Base-by-base conservation (phyloP, 2,888 invertebrate species). In the Drepanosiphum platanoidis region DNA sequence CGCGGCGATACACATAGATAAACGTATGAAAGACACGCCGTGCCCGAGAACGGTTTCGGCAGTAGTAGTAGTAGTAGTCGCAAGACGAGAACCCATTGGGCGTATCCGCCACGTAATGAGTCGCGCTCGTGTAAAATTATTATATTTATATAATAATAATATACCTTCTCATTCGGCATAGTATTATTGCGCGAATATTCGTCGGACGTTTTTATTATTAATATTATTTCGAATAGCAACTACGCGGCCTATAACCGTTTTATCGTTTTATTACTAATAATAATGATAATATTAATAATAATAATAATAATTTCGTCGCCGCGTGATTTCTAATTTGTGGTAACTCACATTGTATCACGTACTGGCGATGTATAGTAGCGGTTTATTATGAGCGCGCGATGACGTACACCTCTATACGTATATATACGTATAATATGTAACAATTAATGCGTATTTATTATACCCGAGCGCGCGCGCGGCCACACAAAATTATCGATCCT, bases 301-400 rank as follows among this genome's bases (percentile, higher is more conserved):
- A 34, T 13, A 39, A 36, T 61, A 46, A 52, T 30, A 61, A 27
- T 39, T n/a, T n/a, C n/a, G 22, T 11, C 64, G 42, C 27, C 42
- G 30, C 27, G 5, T 22, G 42, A 22, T 58, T 22, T 46, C 79
- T n/a, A n/a, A 79, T 46, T 79, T 34, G 32, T 27, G n/a, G 46
- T 46, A 68, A 79, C 46, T 34, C 68, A 18, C 79, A 34, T 66
- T 34, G 22, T n/a, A 68, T 79, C 34, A 68, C 79, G 68, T 32
- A 4, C 39, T 39, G 9, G 39, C 39, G 39, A 18, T 22, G 9
- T 15, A 15, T 52, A 9, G 18, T 52, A 52, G 3, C 46, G 46
- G 39, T 39, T n/a, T 9, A 9, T 39, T 7, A 39, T 39, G 39
- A 7, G n/a, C n/a, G 3, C 27, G n/a, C 27, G 71, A 27, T 7